phyloP scores from a whole-genome alignment of 2,797 vertebrate species.

The Propithecus deckenii region DNA sequence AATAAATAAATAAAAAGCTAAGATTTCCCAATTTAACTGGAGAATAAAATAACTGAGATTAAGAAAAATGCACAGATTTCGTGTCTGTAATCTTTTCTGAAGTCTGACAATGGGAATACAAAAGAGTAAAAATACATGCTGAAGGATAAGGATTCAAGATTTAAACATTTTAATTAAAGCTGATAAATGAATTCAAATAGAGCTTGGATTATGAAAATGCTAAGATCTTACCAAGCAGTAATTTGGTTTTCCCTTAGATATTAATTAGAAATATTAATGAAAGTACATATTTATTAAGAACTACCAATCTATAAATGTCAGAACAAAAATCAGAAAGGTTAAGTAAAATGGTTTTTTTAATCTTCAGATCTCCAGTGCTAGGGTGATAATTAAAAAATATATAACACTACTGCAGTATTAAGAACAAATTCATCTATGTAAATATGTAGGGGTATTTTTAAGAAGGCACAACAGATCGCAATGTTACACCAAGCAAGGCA shows the following conservation, averaged over 20 bases:
- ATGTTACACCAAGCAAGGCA: background rate
- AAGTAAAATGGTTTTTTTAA: conserved; percentile 56
- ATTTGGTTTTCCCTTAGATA: background rate
- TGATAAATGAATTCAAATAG: background rate
- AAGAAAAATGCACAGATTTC: background rate
- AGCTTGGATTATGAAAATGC: background rate
- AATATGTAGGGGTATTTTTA: background rate
- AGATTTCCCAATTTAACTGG: background rate
- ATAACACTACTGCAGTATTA: conserved; percentile 72
- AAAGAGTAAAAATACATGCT: background rate
- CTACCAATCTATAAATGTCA: background rate
- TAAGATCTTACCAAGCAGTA: background rate
- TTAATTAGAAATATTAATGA: background rate
- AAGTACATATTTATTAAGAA: background rate
- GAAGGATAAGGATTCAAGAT: background rate
- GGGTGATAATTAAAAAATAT: conserved; percentile 76
- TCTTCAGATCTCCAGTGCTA: conserved; percentile 67
- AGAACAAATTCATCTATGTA: background rate
- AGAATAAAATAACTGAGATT: background rate
- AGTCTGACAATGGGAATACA: background rate
- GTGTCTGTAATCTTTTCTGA: background rate
- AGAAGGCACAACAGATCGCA: background rate
- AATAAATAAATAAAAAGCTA: background rate
- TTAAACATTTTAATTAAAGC: background rate
- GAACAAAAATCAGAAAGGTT: conserved; percentile 65